phyloP scores from a whole-genome alignment of 2,113 vertebrate genomes.

The Podarcis cretensis region DNA sequence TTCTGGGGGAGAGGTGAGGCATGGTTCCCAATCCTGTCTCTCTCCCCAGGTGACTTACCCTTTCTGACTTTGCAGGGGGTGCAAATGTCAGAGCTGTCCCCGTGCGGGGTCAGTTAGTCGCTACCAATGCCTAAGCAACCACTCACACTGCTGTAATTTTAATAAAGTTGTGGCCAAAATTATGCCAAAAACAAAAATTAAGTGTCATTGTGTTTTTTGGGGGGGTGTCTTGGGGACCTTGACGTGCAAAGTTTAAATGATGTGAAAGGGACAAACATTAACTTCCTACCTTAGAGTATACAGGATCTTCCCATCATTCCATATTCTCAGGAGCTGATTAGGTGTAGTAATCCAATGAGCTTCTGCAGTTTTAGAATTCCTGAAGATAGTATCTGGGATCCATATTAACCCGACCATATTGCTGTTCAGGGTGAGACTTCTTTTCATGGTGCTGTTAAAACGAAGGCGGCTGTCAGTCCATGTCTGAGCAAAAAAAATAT shows the following conservation, averaged over 20 bases:
- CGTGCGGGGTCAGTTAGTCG: too few relatives aligned
- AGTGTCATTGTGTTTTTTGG: too few relatives aligned
- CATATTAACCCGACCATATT: constrained; percentile 98
- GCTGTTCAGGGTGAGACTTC: constrained; percentile 93
- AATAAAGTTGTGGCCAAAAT: too few relatives aligned
- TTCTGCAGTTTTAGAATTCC: constrained; percentile 94
- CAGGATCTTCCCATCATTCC: constrained; percentile 96
- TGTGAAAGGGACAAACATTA: fast-evolving
- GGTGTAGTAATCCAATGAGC: constrained; percentile 97
- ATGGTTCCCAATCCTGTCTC: too few relatives aligned
- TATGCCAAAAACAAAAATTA: too few relatives aligned
- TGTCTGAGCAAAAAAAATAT: constrained; percentile 97
- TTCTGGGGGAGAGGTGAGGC: too few relatives aligned
- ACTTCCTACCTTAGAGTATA: constrained; percentile 89
- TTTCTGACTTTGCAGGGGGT: too few relatives aligned
- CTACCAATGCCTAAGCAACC: too few relatives aligned
- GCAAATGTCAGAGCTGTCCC: too few relatives aligned
- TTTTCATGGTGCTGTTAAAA: constrained; percentile 97
- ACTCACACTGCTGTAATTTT: too few relatives aligned
- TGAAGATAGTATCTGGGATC: constrained; percentile 96
- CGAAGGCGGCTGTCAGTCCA: constrained; percentile 95
- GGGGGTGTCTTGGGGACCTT: too few relatives aligned
- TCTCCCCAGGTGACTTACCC: too few relatives aligned
- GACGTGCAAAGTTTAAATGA: neutral
- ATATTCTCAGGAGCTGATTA: constrained; percentile 97